These are phyloP conservation scores for Pantherophis guttatus DNA, from an alignment of 2,113 vertebrate genomes.

Conservation along the genomic window DNA sequence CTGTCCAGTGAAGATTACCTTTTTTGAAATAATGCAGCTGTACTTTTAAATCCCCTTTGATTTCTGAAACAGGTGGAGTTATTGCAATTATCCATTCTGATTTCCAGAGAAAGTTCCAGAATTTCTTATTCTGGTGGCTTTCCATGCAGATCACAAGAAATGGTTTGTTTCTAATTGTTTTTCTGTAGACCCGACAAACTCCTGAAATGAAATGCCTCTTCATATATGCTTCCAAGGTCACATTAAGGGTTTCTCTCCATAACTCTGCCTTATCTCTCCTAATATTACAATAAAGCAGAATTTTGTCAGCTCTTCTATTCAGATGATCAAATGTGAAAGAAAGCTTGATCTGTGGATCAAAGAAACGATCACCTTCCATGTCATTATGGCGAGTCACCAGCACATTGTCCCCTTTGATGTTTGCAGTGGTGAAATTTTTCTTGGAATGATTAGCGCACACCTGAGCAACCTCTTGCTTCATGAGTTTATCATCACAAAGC, in stretches of 20 bases:
- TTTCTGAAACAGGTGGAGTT: conserved; percentile 35
- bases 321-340: conserved; percentile 56
- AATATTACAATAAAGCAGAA: not conserved
- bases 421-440: conserved; percentile 33
- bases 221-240: not conserved
- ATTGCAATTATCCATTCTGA: conserved; percentile 54
- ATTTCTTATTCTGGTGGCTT: conserved; percentile 36
- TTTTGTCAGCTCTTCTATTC: conserved; percentile 7
- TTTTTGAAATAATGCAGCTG: conserved; percentile 44
- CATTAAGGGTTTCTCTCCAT: conserved; percentile 22
- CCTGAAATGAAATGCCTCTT: conserved; percentile 22
- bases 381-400: conserved; percentile 32
- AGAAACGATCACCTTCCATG: conserved; percentile 21
- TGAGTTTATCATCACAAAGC: conserved; percentile 24
- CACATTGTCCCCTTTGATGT: not conserved
- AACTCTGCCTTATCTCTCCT: conserved; percentile 31
- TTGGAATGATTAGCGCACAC: conserved; percentile 35
- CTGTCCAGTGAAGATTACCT: conserved; percentile 49
- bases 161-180: conserved; percentile 33
- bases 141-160: conserved; percentile 50
- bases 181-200: conserved; percentile 36
- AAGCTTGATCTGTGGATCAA: conserved; percentile 51
- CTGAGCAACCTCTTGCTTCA: conserved; percentile 38
- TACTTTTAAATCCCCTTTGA: conserved; percentile 49
- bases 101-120: conserved; percentile 56